Percentiles rank a stretch among this genome's conserved stretches.
Conservation (phyloP, 1,140 invertebrate species). For the Hylaeus anthracinus region DNA sequence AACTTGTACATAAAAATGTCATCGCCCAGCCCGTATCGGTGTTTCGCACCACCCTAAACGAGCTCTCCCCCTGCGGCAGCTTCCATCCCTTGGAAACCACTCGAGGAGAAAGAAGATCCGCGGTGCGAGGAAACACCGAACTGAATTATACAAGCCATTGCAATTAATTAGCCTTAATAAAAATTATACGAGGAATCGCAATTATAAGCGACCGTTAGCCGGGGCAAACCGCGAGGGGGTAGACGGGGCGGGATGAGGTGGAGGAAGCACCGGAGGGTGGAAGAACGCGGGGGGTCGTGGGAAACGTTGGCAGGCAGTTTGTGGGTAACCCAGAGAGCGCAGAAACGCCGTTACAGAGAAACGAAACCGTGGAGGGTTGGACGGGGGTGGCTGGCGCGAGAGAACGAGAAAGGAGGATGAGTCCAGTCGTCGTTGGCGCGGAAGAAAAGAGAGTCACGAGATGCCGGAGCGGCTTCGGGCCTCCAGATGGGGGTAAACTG, state of each 20-base stretch:
- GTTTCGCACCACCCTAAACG: too few relatives aligned
- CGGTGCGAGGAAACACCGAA: slow-evolving; percentile 43
- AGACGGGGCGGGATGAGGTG: background rate
- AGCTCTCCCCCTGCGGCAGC: background rate
- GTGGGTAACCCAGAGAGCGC: slow-evolving; percentile 44
- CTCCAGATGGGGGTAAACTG: slow-evolving; percentile 41
- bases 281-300: slow-evolving; percentile 30
- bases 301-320: slow-evolving; percentile 55
- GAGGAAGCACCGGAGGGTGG: slow-evolving; percentile 28
- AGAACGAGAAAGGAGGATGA: slow-evolving; percentile 48
- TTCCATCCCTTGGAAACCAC: background rate
- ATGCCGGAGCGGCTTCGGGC: slow-evolving; percentile 52
- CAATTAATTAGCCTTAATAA: slow-evolving; percentile 81
- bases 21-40: too few relatives aligned
- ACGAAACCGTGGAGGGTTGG: background rate
- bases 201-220: slow-evolving; percentile 73
- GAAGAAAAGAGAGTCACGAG: slow-evolving; percentile 77
- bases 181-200: slow-evolving; percentile 78
- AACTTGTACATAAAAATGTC: too few relatives aligned
- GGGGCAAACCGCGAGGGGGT: background rate
- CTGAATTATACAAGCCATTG: slow-evolving; percentile 77
- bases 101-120: background rate
- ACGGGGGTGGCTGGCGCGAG: slow-evolving; percentile 6
- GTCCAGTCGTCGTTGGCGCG: slow-evolving; percentile 66
- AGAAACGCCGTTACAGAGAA: slow-evolving; percentile 13